phyloP scores from a whole-genome alignment of 2,797 vertebrate genomes.

The Sebastes cheni region DNA sequence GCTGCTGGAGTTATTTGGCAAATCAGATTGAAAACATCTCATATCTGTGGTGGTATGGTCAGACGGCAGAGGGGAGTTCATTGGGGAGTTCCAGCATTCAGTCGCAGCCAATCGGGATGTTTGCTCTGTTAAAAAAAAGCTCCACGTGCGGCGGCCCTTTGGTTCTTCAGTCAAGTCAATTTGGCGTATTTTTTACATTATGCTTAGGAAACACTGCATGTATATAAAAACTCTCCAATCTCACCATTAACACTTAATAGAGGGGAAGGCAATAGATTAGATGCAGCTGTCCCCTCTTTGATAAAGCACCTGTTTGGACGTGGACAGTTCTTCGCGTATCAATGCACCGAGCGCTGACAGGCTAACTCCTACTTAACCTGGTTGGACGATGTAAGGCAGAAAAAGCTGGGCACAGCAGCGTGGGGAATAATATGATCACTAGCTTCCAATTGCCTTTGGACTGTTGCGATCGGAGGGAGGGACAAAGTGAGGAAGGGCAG shows the following conservation, averaged over 20 bases:
- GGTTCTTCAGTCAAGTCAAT: slow-evolving; percentile 38
- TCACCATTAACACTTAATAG: slow-evolving; percentile 5
- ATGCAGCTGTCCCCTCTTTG: background rate
- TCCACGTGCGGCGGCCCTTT: slow-evolving; percentile 28
- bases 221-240: slow-evolving; percentile 24
- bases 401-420: slow-evolving; percentile 21
- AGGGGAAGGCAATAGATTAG: background rate
- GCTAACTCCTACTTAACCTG: slow-evolving; percentile 30
- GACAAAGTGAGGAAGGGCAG: slow-evolving; percentile 8
- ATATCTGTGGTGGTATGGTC: background rate
- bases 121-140: slow-evolving; percentile 20
- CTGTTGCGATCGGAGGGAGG: slow-evolving; percentile 2
- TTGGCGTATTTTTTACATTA: slow-evolving; percentile 51
- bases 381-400: slow-evolving; percentile 59
- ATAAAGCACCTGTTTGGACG: slow-evolving; percentile 62
- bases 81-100: slow-evolving; percentile 13
- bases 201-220: slow-evolving; percentile 42
- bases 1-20: slow-evolving; percentile 65
- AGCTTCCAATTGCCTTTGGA: slow-evolving; percentile 29
- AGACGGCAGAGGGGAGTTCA: slow-evolving; percentile 13
- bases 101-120: slow-evolving; percentile 1
- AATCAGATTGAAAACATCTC: slow-evolving; percentile 23
- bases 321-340: slow-evolving; percentile 20
- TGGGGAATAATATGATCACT: slow-evolving; percentile 15
- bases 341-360: slow-evolving; percentile 6